Percentiles rank a stretch among this genome's conserved stretches.
phyloP scores from a whole-genome alignment of 2,113 vertebrate species.

The Globicephala melas region DNA sequence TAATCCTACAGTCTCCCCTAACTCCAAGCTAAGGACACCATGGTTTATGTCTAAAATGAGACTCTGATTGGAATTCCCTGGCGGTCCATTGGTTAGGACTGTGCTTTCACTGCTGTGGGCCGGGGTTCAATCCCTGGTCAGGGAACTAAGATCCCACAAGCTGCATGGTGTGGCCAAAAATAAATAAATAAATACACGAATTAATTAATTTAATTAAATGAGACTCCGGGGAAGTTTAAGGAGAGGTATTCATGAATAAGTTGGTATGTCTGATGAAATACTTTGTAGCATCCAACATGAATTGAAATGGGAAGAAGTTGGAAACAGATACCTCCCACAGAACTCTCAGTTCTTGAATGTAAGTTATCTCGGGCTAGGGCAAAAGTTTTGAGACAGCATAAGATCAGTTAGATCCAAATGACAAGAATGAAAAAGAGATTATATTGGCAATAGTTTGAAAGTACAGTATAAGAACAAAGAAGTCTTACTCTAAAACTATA shows the following conservation, averaged over 20 bases:
- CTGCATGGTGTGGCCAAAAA: background rate
- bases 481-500: background rate
- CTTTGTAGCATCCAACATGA: background rate
- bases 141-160: too few species aligned
- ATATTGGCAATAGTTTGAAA: constrained; percentile 36
- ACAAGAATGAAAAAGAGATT: background rate
- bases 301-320: background rate
- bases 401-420: background rate
- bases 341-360: background rate
- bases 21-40: background rate
- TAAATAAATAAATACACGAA: background rate
- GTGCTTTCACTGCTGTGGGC: background rate
- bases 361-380: background rate
- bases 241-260: background rate
- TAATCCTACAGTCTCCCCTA: background rate
- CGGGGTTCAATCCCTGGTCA: background rate
- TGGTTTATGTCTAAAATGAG: background rate
- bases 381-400: constrained; percentile 20
- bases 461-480: background rate
- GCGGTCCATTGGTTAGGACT: background rate
- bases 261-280: background rate
- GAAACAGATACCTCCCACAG: background rate
- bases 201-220: background rate
- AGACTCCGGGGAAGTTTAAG: background rate
- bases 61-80: background rate